Evolutionary conservation across 2,113 vertebrate species (phyloP).

Genomic region (Rhabdomys dilectus): DNA sequence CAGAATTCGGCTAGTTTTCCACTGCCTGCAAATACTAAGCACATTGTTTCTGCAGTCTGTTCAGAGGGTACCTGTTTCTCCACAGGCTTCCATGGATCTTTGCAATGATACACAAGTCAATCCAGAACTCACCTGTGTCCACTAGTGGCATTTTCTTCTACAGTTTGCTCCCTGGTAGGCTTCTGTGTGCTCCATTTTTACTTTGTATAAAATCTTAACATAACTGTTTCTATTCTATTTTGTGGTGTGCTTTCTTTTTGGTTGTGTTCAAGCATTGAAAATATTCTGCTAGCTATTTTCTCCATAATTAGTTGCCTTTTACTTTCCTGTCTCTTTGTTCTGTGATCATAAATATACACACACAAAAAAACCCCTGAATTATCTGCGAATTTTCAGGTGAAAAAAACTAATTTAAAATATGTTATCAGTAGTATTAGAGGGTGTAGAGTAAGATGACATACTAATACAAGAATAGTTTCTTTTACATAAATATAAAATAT

Average conservation of each 20-base stretch:
- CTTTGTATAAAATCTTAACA: slow-evolving; percentile 83
- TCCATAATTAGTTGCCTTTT: slow-evolving; percentile 82
- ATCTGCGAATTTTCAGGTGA: slow-evolving; percentile 67
- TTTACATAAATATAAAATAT: neutral
- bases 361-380: slow-evolving; percentile 14
- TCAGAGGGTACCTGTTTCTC: slow-evolving; percentile 73
- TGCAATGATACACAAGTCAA: slow-evolving; percentile 58
- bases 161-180: slow-evolving; percentile 82
- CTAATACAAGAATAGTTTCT: neutral
- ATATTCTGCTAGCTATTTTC: slow-evolving; percentile 83
- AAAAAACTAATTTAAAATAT: slow-evolving; percentile 67
- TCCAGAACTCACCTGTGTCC: slow-evolving; percentile 78
- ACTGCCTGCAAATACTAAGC: slow-evolving; percentile 65
- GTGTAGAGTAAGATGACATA: slow-evolving; percentile 10
- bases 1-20: slow-evolving; percentile 21
- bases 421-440: slow-evolving; percentile 54
- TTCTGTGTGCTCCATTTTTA: slow-evolving; percentile 84
- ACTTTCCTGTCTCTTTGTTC: slow-evolving; percentile 76
- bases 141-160: slow-evolving; percentile 72
- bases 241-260: slow-evolving; percentile 76
- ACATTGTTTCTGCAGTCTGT: slow-evolving; percentile 71
- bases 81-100: slow-evolving; percentile 65
- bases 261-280: slow-evolving; percentile 79
- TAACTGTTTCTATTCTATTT: slow-evolving; percentile 79
- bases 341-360: slow-evolving; percentile 70